Conservation (phyloP, 2,888 invertebrate genomes). For the Scotopteryx bipunctaria region DNA sequence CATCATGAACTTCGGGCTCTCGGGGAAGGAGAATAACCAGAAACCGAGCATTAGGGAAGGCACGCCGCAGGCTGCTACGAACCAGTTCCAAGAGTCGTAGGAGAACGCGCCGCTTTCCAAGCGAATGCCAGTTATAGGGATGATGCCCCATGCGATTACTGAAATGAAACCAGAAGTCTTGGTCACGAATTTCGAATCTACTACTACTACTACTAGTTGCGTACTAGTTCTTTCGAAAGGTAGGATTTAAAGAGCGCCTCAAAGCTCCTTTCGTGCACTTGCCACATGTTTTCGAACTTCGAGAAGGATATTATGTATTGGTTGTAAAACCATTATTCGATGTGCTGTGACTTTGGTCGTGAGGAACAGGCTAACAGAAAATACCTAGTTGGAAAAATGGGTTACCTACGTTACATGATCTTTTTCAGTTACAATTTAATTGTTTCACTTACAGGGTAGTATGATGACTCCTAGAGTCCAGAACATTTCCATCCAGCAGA, state of each 20-base stretch:
- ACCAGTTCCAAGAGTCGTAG: conserved; percentile 92
- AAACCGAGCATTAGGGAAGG: conserved; percentile 87
- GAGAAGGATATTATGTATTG: too few species aligned
- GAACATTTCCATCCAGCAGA: conserved; percentile 94
- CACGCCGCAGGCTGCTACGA: conserved; percentile 88
- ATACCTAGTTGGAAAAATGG: too few species aligned
- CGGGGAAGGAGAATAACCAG: conserved; percentile 90
- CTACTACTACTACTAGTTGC: too few species aligned
- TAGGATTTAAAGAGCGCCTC: too few species aligned
- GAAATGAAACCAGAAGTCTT: conserved; percentile 7
- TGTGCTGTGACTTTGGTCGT: too few species aligned
- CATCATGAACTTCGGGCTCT: conserved; percentile 92
- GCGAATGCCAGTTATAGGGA: conserved; percentile 86
- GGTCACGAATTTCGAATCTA: not conserved
- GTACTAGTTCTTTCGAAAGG: not conserved
- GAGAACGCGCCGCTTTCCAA: conserved; percentile 84
- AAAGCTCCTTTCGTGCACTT: too few species aligned
- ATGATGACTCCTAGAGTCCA: conserved; percentile 91
- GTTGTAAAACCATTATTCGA: too few species aligned
- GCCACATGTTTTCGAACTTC: too few species aligned
- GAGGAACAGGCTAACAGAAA: too few species aligned
- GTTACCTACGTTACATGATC: too few species aligned
- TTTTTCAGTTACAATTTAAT: too few species aligned
- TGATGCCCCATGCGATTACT: conserved; percentile 92
- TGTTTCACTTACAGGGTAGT: conserved; percentile 87